Base-by-base conservation (phyloP, 2,113 vertebrate genomes). In the Thinocorus orbignyianus region DNA sequence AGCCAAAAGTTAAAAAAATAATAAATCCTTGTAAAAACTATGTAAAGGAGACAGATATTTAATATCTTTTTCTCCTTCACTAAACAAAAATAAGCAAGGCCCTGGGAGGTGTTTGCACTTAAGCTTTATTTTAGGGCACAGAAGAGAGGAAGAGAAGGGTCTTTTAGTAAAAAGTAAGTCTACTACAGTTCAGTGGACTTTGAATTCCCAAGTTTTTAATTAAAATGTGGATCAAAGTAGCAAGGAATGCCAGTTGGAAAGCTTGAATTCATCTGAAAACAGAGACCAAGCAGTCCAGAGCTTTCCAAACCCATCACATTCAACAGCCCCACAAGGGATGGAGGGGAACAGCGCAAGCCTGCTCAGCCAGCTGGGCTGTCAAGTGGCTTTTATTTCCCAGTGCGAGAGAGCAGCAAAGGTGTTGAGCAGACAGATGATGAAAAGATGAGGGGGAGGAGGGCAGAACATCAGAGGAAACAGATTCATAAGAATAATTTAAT, bases 401-500 rank as follows among this genome's bases (percentile, higher is more conserved):
- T 46, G 28, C 0, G 4, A 90, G 77, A 49, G 61, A 87, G 55
- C 64, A 82, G 58, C 54, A 78, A 93, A 96, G 93, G 95, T 94
- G 92, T 88, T 69, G 65, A 72, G 70, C 76, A 61, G 74, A 90
- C 68, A 95, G 76, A 72, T 95, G 64, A 92, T 78, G 54, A 88
- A 96, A 92, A 88, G 88, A 79, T 81, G 66, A 28, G 44, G 46
- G 44, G 51, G 41, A 76, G 79, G 68, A 85, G 91, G 64, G 90
- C 81, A 90, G 49, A 93, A 90, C 95, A 95, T 91, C 73, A 95
- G 89, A 94, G 76, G 42, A 77, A 96, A 72, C 6, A 71, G 28
- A 91, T 97, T 96, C 89, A 65, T 81, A 97, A 96, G 92, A 97
- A 98, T 98, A 97, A 97, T 97, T 97, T 97, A 97, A 98, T 98